phyloP scores from a whole-genome alignment of 2,888 invertebrate species.

The Willowsia nigromaculata region DNA sequence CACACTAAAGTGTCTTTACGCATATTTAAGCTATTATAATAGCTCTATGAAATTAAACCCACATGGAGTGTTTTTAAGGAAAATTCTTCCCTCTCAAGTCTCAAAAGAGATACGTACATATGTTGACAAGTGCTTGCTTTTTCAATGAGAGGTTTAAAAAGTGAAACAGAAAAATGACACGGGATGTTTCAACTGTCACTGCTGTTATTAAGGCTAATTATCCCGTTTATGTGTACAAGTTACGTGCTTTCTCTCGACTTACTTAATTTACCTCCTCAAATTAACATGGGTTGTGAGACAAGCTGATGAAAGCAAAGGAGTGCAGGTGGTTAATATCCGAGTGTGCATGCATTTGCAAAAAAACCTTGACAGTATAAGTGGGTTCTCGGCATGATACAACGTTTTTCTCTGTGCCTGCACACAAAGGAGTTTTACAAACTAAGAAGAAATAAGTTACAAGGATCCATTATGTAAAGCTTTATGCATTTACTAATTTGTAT shows the following conservation, averaged over 20 bases:
- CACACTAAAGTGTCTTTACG: too few relatives aligned
- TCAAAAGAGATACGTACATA: neutral
- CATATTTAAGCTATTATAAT: too few relatives aligned
- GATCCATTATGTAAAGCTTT: too few relatives aligned
- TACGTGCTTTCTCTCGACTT: neutral
- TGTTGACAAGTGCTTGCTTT: neutral
- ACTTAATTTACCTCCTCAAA: neutral
- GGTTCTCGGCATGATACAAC: neutral
- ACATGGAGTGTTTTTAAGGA: neutral
- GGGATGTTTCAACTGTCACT: neutral
- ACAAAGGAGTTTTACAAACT: neutral
- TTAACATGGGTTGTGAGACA: neutral
- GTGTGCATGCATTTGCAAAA: neutral
- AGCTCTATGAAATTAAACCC: neutral
- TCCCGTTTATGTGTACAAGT: neutral
- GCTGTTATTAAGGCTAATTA: slow-evolving; percentile 8
- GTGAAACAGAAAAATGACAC: neutral
- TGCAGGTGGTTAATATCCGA: neutral
- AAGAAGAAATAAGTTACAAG: too few relatives aligned
- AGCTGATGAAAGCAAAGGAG: neutral
- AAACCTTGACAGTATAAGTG: neutral
- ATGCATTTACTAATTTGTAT: too few relatives aligned
- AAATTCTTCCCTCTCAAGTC: neutral
- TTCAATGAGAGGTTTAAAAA: neutral
- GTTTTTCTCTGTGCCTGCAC: neutral